Base-by-base conservation (phyloP, 2,888 invertebrate species). In the Oxystoma pomonae region DNA sequence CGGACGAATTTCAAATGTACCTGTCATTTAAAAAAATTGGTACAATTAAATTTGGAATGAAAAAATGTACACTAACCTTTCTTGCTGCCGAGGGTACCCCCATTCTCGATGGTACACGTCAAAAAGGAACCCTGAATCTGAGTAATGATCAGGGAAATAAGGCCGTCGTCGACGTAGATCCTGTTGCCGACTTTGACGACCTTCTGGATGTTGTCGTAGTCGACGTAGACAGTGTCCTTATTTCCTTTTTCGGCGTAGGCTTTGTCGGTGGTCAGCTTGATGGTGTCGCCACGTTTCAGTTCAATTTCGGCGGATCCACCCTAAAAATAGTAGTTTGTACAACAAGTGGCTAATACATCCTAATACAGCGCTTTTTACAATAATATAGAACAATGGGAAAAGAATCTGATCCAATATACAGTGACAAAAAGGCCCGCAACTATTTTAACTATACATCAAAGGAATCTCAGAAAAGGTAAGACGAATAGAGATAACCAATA, bases 81-180 rank as follows among this genome's bases (percentile, higher is more conserved):
- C 71, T 95, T 89, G 61, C 94, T 96, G 1, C 98, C 98, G 61
- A 99, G 84, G 77, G 84, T 85, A 61, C 98, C 98, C 71, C 98
- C 98, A 79, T 98, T 98, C 81, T 98, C 98, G 74, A 99, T 91
- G 62, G 86, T 86, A 77, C 97, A 97, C 3, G 84, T 81, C 60
- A 99, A 77, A 55, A 82, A 82, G 71, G 87, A 86, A 20, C 81
- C 79, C 21, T 81, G 77, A 60, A 91, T 82, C 65, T 90, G 87
- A 67, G 87, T 86, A 57, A 95, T 96, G 77, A 75, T 68, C 72
- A 98, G 83, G 0, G 97, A 97, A 73, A 99, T 96, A 55, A 98
- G 87, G 16, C 99, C 99, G 76, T 99, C 98, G 74, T 99, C 99
- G 62, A 99, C 91, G 81, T 87, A 99, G 70, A 99, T 89, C 53